Conservation (phyloP, 2,113 vertebrate species). For the Eolophus roseicapilla region DNA sequence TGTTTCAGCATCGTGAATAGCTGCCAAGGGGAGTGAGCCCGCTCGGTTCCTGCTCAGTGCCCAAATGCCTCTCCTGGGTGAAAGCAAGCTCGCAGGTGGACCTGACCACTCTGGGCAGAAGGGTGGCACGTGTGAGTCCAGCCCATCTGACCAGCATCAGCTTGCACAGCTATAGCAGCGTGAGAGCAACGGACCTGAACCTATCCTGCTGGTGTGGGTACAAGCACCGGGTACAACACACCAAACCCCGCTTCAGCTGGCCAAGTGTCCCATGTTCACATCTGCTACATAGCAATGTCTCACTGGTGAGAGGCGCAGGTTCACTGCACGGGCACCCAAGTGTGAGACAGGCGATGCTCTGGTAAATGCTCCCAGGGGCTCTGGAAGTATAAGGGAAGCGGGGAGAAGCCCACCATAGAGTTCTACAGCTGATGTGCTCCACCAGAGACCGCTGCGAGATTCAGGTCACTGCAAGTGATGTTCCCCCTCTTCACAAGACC, state of each 20-base stretch:
- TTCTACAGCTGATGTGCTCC: background rate
- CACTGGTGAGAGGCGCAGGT: too few species aligned
- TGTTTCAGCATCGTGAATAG: rapidly evolving
- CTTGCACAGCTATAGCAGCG: background rate
- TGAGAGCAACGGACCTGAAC: background rate
- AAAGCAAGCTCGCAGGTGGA: too few species aligned
- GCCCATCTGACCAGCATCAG: background rate
- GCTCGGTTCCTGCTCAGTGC: background rate
- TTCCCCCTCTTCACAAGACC: background rate
- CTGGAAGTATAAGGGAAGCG: background rate
- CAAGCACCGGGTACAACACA: rapidly evolving
- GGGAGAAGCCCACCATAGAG: background rate
- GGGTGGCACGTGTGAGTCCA: rapidly evolving
- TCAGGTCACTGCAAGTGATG: too few species aligned
- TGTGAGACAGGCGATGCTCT: background rate
- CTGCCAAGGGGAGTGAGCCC: too few species aligned
- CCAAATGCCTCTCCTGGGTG: background rate
- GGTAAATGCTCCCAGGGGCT: background rate
- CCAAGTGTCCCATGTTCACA: rapidly evolving
- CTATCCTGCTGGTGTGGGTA: background rate
- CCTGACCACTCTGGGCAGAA: background rate
- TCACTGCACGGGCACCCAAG: rapidly evolving
- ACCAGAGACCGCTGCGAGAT: background rate
- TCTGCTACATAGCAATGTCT: rapidly evolving
- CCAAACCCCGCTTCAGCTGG: background rate